phyloP scores from a whole-genome alignment of 2,888 invertebrate genomes.

The Phania funesta region DNA sequence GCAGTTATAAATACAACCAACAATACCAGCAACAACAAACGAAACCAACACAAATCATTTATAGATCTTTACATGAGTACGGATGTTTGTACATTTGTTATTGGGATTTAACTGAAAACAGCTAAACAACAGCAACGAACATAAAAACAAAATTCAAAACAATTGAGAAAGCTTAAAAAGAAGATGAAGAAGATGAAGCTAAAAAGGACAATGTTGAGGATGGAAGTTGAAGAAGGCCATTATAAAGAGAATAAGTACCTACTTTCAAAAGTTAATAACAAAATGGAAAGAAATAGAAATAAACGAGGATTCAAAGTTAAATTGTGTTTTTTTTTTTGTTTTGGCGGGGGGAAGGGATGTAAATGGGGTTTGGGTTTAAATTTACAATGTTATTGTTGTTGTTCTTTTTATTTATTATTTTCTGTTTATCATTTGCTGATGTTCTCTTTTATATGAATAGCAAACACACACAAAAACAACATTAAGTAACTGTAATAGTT shows the following conservation, averaged over 20 bases:
- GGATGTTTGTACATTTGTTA: constrained; percentile 12
- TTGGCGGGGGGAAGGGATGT: too few relatives aligned
- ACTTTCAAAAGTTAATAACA: constrained; percentile 33
- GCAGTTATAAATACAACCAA: neutral
- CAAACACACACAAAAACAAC: constrained; percentile 12
- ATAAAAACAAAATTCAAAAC: constrained; percentile 8
- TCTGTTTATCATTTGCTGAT: constrained; percentile 65
- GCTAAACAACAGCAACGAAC: constrained; percentile 16
- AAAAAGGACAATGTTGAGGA: constrained; percentile 20
- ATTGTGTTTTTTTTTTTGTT: constrained; percentile 47
- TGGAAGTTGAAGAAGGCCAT: constrained; percentile 12
- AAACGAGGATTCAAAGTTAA: constrained; percentile 44
- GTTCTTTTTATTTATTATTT: neutral
- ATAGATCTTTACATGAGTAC: constrained; percentile 30
- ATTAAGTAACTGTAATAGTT: constrained; percentile 73
- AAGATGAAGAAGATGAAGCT: constrained; percentile 3
- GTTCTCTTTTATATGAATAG: constrained; percentile 47
- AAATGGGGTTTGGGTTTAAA: constrained; percentile 48
- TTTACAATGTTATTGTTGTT: constrained; percentile 13
- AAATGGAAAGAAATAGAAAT: constrained; percentile 28
- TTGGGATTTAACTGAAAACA: constrained; percentile 38
- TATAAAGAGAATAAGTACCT: constrained; percentile 24
- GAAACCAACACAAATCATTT: constrained; percentile 19
- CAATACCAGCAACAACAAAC: constrained; percentile 1
- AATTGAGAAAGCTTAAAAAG: constrained; percentile 16